Evolutionary conservation across 2,113 vertebrate species (phyloP).

Genomic region (Guaruba guarouba): DNA sequence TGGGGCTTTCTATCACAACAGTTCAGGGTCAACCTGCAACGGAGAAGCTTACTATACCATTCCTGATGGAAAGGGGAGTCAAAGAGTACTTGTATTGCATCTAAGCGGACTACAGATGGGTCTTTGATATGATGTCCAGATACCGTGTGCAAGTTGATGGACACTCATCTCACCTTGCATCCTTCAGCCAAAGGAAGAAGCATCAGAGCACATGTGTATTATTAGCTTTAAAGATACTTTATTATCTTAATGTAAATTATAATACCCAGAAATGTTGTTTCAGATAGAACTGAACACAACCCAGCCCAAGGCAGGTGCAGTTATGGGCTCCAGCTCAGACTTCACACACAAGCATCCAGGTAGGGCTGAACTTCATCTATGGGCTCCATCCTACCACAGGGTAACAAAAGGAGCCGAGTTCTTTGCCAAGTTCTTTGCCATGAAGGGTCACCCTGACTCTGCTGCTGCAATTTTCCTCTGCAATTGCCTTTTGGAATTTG

Average conservation of each 20-base stretch:
- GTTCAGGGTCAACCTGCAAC: fast-evolving
- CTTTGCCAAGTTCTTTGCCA: background rate
- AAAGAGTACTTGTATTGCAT: fast-evolving
- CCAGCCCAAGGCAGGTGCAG: background rate
- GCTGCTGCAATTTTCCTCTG: background rate
- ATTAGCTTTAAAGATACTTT: background rate
- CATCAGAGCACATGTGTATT: background rate
- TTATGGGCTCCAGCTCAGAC: background rate
- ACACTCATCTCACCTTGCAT: background rate
- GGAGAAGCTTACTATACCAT: background rate
- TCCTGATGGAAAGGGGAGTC: background rate
- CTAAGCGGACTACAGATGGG: fast-evolving
- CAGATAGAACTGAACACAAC: background rate
- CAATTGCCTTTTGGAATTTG: background rate
- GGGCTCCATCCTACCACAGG: background rate
- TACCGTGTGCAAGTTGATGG: background rate
- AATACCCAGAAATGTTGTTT: background rate
- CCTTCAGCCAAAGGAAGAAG: background rate
- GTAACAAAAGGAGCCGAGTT: background rate
- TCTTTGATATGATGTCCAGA: background rate
- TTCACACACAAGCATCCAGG: background rate
- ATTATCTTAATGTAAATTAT: background rate
- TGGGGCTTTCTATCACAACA: background rate
- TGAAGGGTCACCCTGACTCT: background rate
- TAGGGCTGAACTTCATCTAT: background rate